These are phyloP conservation scores for Beroe ovata DNA, from an alignment of 37 sponge, comb jelly and placozoan genomes.

Conservation along the genomic window DNA sequence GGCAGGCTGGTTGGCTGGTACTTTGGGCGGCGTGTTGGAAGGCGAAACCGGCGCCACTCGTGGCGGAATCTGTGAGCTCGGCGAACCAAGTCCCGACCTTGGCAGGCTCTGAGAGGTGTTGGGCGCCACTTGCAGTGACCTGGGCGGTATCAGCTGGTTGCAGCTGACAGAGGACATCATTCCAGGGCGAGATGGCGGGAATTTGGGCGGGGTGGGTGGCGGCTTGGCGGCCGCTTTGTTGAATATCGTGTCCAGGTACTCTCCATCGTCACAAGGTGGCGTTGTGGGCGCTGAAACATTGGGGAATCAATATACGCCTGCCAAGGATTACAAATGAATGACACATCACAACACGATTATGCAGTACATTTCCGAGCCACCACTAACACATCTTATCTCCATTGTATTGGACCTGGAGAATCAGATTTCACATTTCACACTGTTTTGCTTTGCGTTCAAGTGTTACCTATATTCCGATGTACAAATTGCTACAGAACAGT, in stretches of 20 bases:
- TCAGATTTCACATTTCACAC: too few species aligned
- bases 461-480: too few species aligned
- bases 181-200: not conserved
- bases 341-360: too few species aligned
- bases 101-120: not conserved
- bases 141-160: slow-evolving; percentile 10
- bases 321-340: too few species aligned
- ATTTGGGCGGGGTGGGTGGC: not conserved
- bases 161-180: not conserved
- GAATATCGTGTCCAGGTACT: slow-evolving; percentile 43
- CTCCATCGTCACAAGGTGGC: not conserved
- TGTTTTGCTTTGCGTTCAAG: too few species aligned
- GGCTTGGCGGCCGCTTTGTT: slow-evolving; percentile 27
- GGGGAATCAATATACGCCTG: too few species aligned
- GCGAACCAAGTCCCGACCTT: not conserved
- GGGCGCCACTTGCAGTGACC: not conserved
- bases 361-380: too few species aligned
- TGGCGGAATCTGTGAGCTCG: not conserved
- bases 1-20: not conserved
- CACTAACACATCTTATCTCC: too few species aligned
- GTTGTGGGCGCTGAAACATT: slow-evolving; percentile 41
- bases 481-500: not conserved
- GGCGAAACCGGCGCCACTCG: not conserved
- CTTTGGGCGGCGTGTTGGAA: not conserved
- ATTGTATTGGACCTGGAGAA: too few species aligned